Conservation (phyloP, 2,888 invertebrate species). For the Drosophila testacea region DNA sequence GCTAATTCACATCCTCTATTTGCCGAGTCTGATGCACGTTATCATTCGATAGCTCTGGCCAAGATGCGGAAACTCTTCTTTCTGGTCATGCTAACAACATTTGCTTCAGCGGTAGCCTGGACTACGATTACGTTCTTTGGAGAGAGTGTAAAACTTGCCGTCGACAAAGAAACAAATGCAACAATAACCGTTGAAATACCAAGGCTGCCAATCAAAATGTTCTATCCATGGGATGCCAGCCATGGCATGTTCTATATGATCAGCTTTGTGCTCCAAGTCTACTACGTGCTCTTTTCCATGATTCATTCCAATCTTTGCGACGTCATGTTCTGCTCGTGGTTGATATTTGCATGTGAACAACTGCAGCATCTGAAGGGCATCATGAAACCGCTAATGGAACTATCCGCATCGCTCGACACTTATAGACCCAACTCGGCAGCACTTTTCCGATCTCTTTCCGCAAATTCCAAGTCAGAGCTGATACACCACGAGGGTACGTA, state of each 20-base stretch:
- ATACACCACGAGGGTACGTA: slow-evolving; percentile 84
- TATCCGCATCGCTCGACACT: slow-evolving; percentile 92
- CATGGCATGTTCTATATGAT: slow-evolving; percentile 89
- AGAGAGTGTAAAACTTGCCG: slow-evolving; percentile 89
- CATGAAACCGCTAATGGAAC: slow-evolving; percentile 94
- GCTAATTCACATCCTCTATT: slow-evolving; percentile 93
- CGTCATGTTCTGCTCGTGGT: slow-evolving; percentile 93
- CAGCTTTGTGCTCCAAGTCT: slow-evolving; percentile 89
- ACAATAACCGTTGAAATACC: slow-evolving; percentile 90
- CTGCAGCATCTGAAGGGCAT: slow-evolving; percentile 93
- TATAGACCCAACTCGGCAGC: slow-evolving; percentile 91
- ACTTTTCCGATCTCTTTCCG: slow-evolving; percentile 88
- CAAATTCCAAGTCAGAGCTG: slow-evolving; percentile 84
- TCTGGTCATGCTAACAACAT: slow-evolving; percentile 88
- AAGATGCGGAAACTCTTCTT: slow-evolving; percentile 91
- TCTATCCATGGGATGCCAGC: slow-evolving; percentile 92
- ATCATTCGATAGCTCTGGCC: slow-evolving; percentile 90
- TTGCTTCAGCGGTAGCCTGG: slow-evolving; percentile 89
- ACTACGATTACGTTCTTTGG: slow-evolving; percentile 92
- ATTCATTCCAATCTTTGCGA: slow-evolving; percentile 88
- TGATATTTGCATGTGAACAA: slow-evolving; percentile 94
- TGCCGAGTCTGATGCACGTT: slow-evolving; percentile 92
- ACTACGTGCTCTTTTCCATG: slow-evolving; percentile 89
- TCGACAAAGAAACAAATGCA: slow-evolving; percentile 90
- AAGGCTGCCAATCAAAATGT: slow-evolving; percentile 90